Evolutionary conservation across 2,888 invertebrate genomes (phyloP), one percentile per base, ranked within the genome.

Genomic region (Drosophila percnosoma): DNA sequence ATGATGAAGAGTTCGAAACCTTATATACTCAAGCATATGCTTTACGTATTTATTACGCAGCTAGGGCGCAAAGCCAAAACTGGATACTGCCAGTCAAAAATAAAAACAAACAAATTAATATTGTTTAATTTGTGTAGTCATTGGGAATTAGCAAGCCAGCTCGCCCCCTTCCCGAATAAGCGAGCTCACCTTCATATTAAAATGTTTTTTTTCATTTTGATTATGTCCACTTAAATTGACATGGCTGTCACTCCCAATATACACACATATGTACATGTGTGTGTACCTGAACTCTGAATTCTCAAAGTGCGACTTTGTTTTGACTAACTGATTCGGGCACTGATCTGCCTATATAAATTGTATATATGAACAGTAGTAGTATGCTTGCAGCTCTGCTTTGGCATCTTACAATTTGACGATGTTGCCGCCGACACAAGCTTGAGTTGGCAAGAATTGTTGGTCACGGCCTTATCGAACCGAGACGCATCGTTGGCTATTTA

Each of bases 401-500:
- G 27, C 18, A 31, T 31, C 55, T 38, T 29, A 4, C 10, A 31
- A 29, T 59, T 52, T n/a, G 8, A 3, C 18, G 29, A 31, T 59
- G 45, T 51, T 58, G 52, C 45, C 33, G 18, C 24, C 31, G 48
- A 31, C 27, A 55, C 70, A 70, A 82, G 67, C 70, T 70, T 83
- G 81, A 83, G 51, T 76, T 68, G 79, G 59, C 81, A 85, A 76
- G 48, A 72, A 71, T 18, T 33, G 38, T 29, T 49, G 45, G 11
- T 45, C 42, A 18, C 45, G 42, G 38, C 51, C 52, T 33, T 29
- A 52, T 29, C 48, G 54, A 31, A 57, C 45, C 31, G 34, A 51
- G 33, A 42, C 31, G 45, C 53, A 27, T 53, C 59, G 54, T 53
- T 53, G 48, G 42, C 36, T 54, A 40, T 45, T 52, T 68, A 55